Base-by-base conservation (phyloP, 2,888 invertebrate genomes). In the Ashinkailepas kermadecensis region DNA sequence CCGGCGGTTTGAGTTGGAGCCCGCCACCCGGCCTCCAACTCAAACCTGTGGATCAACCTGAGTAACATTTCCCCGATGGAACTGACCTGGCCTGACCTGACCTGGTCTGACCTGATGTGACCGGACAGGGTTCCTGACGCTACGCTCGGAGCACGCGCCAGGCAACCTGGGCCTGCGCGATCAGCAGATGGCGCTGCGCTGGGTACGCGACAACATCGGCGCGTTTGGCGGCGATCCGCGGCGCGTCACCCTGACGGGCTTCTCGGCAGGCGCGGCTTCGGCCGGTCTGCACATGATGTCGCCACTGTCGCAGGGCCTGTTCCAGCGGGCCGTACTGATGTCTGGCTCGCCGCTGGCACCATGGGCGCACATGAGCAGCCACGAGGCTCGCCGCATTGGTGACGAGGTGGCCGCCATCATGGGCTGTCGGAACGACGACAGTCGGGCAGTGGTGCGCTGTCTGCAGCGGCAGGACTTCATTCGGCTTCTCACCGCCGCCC, bases 81-180 rank as follows among this genome's bases (percentile, higher is more conserved):
- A 39, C 39, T 39, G 39, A 39, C 39, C 39, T 4, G 39, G 39
- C 39, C 39, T 4, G 39, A 39, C 39, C 39, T 4, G 39, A 39
- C 39, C 39, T 39, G 39, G 39, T 39, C 39, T 39, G 39, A 67
- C 59, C 59, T 23, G 23, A 6, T 23, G 12, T 9, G n/a, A 13
- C 54, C 90, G 59, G 83, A 39, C 86, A 87, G 89, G 90, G 15
- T 90, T 90, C 84, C 85, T 90, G 84, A 87, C 87, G 62, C 89
- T 89, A 25, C 86, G 88, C n/a, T 89, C 89, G 83, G 86, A 86
- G 25, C 88, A 89, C 84, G 91, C 91, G 7, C 91, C 93, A 0
- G 96, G 96, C 0, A 97, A 97, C 87, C 91, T 94, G 83, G 96
- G 95, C 0, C 88, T 97, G 81, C 91, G 93, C 85, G 96, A 97